Evolutionary conservation across 2,888 invertebrate genomes (phyloP).

Genomic region (Sminthurides aquaticus): DNA sequence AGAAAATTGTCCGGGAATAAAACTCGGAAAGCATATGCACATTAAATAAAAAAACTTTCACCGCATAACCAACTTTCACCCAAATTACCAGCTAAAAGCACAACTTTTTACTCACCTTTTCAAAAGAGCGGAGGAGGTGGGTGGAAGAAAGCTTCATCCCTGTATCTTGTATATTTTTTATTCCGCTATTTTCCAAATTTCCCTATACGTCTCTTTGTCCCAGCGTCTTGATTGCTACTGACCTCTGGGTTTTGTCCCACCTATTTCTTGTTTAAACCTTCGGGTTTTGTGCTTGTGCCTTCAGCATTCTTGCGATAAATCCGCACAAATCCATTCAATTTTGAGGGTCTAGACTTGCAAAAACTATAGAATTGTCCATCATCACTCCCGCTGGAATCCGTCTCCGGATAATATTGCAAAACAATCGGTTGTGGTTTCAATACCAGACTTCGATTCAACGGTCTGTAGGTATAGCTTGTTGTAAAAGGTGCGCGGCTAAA

Average conservation of each 20-base stretch:
- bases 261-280: neutral
- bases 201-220: too few relatives aligned
- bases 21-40: neutral
- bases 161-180: too few relatives aligned
- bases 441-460: neutral
- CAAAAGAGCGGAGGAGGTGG: too few relatives aligned
- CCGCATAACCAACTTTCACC: neutral
- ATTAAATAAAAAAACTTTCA: neutral
- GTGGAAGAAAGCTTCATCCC: neutral
- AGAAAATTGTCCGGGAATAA: too few relatives aligned
- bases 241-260: neutral
- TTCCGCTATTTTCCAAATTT: too few relatives aligned
- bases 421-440: neutral
- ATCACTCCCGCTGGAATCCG: neutral
- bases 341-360: neutral
- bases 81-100: neutral
- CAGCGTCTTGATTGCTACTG: too few relatives aligned
- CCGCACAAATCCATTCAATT: neutral
- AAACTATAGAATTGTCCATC: too few relatives aligned
- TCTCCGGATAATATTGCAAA: neutral
- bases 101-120: neutral
- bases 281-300: neutral
- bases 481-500: neutral
- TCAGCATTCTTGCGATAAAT: neutral
- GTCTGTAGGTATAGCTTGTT: neutral